A percentile compares a stretch with the other conserved stretches of the same genome.
phyloP scores from a whole-genome alignment of 2,797 vertebrate genomes.

The Notoglanidium macrostoma region DNA sequence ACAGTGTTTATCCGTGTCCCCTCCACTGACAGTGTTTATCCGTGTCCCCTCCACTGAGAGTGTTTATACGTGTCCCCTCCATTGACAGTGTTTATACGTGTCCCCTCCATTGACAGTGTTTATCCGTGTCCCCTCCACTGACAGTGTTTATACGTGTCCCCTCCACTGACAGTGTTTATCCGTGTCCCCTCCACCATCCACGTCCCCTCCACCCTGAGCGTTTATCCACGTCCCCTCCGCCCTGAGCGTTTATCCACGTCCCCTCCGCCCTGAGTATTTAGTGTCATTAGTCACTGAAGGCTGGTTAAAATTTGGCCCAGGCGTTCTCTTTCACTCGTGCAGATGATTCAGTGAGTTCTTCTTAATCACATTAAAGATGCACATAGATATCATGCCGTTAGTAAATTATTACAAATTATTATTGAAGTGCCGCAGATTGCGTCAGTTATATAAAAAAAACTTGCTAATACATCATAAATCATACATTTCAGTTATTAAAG shows the following conservation, averaged over 20 bases:
- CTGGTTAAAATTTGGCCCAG: background rate
- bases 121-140: background rate
- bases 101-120: background rate
- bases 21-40: background rate
- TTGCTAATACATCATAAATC: background rate
- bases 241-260: background rate
- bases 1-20: background rate
- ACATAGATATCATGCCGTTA: conserved; percentile 13
- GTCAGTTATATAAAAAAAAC: background rate
- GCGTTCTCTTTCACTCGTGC: background rate
- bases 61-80: background rate
- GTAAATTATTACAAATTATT: background rate
- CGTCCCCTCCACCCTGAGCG: background rate
- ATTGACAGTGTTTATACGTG: background rate
- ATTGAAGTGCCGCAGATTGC: conserved; percentile 10
- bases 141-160: background rate
- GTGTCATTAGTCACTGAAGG: background rate
- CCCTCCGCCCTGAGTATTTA: background rate
- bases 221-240: background rate
- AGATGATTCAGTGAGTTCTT: conserved; percentile 2
- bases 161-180: background rate
- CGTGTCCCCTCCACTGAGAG: background rate
- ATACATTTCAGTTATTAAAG: background rate
- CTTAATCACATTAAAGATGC: conserved; percentile 26
- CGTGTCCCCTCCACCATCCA: background rate